A percentile compares a stretch with the other conserved stretches of the same genome.
Evolutionary conservation across 2,888 invertebrate species (phyloP).

Genomic region (Melanostoma scalare): DNA sequence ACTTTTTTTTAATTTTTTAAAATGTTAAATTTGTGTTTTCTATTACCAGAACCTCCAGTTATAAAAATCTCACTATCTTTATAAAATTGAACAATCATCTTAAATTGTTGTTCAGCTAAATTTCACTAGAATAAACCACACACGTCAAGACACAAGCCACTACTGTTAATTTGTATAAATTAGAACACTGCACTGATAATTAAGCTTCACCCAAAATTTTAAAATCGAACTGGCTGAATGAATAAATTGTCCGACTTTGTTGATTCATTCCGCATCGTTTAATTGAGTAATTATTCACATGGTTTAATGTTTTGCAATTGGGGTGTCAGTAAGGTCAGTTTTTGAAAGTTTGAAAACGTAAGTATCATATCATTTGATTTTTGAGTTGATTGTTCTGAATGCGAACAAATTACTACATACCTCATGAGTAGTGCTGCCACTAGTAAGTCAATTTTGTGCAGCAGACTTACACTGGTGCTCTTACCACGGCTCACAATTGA

Average conservation of each 20-base stretch:
- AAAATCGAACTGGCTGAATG: background rate
- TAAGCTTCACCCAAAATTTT: no score
- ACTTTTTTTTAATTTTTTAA: background rate
- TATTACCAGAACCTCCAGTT: constrained; percentile 88
- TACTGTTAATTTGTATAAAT: background rate
- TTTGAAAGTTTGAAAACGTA: background rate
- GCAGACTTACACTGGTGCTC: no score
- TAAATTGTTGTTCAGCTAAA: background rate
- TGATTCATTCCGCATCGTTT: background rate
- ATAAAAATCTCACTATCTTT: constrained; percentile 88
- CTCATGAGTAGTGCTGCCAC: background rate
- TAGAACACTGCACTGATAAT: no score
- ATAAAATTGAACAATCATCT: constrained; percentile 85
- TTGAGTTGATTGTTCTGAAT: no score
- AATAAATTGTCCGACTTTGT: background rate
- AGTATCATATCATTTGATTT: no score
- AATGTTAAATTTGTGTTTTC: background rate
- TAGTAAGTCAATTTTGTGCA: no score
- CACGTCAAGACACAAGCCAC: background rate
- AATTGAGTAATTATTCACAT: constrained; percentile 2
- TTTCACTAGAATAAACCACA: background rate
- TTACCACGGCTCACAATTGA: no score
- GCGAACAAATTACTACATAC: constrained; percentile 1
- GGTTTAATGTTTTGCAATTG: background rate
- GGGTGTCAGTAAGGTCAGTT: background rate